Evolutionary conservation across 2,888 invertebrate species (phyloP).

Genomic region (Drosophila rubida): DNA sequence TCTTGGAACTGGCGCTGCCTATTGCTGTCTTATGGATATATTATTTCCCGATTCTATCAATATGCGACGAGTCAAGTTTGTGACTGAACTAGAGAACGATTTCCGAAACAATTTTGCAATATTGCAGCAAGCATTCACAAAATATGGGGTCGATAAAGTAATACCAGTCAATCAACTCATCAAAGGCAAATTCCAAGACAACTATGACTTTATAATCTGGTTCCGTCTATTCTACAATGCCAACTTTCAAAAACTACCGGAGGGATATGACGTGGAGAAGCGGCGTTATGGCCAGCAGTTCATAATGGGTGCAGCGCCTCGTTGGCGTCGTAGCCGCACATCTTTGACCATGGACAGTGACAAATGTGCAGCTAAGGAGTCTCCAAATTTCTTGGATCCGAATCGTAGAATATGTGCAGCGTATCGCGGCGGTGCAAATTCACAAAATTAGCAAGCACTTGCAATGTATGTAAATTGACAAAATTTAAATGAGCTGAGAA

Average conservation of each 20-base stretch:
- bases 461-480: too few relatives aligned
- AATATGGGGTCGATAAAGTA: neutral
- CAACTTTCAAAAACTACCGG: conserved; percentile 18
- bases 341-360: neutral
- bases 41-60: conserved; percentile 30
- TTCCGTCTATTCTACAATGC: conserved; percentile 42
- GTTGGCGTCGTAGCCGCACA: neutral
- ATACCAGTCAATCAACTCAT: conserved; percentile 34
- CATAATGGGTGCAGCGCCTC: neutral
- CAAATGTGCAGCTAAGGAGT: neutral
- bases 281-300: conserved; percentile 11
- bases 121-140: conserved; percentile 23
- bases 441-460: too few relatives aligned
- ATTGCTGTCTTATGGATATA: conserved; percentile 37
- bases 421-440: too few relatives aligned
- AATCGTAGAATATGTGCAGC: neutral
- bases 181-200: conserved; percentile 36
- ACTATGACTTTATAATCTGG: conserved; percentile 46
- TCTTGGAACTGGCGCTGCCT: conserved; percentile 41
- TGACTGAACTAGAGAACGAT: neutral
- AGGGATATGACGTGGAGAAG: conserved; percentile 2
- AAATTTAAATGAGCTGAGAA: too few relatives aligned
- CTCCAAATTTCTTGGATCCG: too few relatives aligned
- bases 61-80: conserved; percentile 27
- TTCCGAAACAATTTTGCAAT: conserved; percentile 26